Base-by-base conservation (phyloP, 2,113 vertebrate species). In the Ornithorhynchus anatinus region DNA sequence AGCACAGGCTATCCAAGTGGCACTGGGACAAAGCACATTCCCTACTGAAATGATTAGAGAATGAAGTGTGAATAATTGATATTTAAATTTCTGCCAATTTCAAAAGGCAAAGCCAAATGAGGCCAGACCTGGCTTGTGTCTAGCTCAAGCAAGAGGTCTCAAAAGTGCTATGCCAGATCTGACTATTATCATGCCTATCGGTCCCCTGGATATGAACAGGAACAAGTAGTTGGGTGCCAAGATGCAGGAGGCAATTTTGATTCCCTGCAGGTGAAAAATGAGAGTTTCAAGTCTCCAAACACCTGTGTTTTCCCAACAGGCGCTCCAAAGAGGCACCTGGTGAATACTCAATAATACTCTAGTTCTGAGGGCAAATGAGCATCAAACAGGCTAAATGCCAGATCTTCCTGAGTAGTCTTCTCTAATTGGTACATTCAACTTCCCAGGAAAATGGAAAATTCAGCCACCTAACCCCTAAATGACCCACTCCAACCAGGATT, bases 291-390 rank as follows among this genome's bases (percentile, higher is more conserved):
- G 25, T 19, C 59, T 80, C 75, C 68, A 75, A 75, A 84, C 67
- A 84, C 78, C 75, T 85, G 75, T 70, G 66, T 50, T 77, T 13
- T 66, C 54, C 17, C 65, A 77, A 51, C 59, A 74, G 71, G 51
- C 42, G 44, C 31, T 71, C 36, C 72, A 50, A 81, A 38, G 51
- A 22, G 40, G 12, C 77, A 33, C 59, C 69, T 59, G 48, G 67
- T 63, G 56, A 51, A 77, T 72, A 75, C 54, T 60, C 62, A 63
- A 7, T 60, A 63, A 40, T 63, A 33, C 20, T 53, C 27, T 57
- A 27, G 27, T 33, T 63, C 19, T 69, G 47, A 72, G 33, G 31
- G 33, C 67, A 69, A 37, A 19, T 43, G 39, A 5, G 20, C 23
- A 10, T 43, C 19, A 9, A 17, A 10, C 27, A 74, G 66, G 53